Conservation (phyloP, 2,888 invertebrate species). For the Calliphora vomitoria region DNA sequence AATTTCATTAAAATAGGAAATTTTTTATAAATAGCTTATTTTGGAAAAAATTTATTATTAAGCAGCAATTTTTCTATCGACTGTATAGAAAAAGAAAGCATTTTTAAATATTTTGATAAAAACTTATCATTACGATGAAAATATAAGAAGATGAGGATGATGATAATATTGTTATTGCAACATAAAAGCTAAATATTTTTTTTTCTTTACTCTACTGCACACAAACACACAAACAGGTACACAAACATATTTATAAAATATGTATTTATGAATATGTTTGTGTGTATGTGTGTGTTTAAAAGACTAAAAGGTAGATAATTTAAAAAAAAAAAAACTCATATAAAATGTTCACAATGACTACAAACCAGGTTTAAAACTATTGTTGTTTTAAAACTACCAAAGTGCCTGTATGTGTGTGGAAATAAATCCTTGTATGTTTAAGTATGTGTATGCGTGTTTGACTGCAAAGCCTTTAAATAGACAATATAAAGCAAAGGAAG, state of each 20-base stretch:
- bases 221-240: neutral
- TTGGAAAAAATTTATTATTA: no score
- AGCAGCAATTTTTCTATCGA: no score
- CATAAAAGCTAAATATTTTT: conserved; percentile 10
- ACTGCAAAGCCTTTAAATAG: neutral
- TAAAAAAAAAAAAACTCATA: neutral
- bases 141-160: conserved; percentile 11
- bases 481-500: neutral
- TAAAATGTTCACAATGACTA: neutral
- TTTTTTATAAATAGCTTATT: no score
- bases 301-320: neutral
- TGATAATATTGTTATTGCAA: conserved; percentile 19
- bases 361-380: neutral
- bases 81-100: no score
- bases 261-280: neutral
- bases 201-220: neutral
- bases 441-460: neutral
- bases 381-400: neutral
- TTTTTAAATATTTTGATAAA: neutral
- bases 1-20: neutral
- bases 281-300: neutral
- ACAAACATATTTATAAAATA: no score
- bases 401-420: neutral
- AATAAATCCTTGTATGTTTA: neutral
- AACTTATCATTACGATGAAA: neutral